Evolutionary conservation across 2,113 vertebrate genomes (phyloP).

Genomic region (Vulpes lagopus): DNA sequence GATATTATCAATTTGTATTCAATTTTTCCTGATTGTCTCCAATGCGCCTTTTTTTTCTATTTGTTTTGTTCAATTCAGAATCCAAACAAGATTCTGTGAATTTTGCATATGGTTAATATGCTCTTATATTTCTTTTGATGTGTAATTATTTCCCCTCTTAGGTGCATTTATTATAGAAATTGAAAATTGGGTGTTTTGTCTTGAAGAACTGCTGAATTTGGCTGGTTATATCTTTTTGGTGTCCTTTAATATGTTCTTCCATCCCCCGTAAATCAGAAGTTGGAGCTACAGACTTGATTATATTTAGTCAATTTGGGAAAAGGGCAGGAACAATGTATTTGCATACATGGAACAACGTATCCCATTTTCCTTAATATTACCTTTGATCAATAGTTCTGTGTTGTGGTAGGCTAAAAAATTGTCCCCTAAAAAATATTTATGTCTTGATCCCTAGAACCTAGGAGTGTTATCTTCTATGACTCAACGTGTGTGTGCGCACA

Average conservation of each 20-base stretch:
- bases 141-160: neutral
- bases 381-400: neutral
- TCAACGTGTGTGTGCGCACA: accelerated
- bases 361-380: neutral
- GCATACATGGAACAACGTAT: neutral
- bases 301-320: neutral
- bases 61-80: conserved; percentile 11
- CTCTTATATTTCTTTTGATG: neutral
- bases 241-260: neutral
- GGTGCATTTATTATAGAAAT: neutral
- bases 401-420: neutral
- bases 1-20: neutral
- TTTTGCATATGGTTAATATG: neutral
- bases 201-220: neutral
- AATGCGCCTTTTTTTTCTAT: neutral
- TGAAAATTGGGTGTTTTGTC: neutral
- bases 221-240: neutral
- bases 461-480: neutral
- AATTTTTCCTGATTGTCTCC: conserved; percentile 14
- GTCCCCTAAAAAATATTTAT: neutral
- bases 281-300: neutral
- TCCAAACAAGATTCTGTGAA: neutral
- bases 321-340: neutral
- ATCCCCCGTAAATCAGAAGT: neutral
- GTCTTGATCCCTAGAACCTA: neutral